A percentile compares a stretch with the other conserved stretches of the same genome.
Conservation (phyloP, 2,113 vertebrate species). For the Embiotoca jacksoni region DNA sequence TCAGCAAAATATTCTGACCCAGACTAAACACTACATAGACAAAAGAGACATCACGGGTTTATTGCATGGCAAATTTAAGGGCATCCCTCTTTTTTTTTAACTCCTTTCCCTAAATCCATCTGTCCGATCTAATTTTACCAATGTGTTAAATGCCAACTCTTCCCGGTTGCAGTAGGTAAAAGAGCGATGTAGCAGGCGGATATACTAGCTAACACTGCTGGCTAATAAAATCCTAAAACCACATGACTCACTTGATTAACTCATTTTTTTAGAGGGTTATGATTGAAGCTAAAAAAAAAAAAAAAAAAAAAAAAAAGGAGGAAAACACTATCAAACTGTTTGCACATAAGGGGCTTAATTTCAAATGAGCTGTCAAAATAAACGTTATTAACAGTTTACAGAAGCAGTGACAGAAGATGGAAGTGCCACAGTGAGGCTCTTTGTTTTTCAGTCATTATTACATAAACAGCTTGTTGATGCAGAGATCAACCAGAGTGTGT, state of each 20-base stretch:
- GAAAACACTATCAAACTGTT: background rate
- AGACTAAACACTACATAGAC: slow-evolving; percentile 51
- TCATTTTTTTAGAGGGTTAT: too few relatives aligned
- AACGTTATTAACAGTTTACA: background rate
- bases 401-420: background rate
- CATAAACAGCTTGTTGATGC: slow-evolving; percentile 50
- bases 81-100: background rate
- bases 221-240: background rate
- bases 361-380: slow-evolving; percentile 21
- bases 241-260: background rate
- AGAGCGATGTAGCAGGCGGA: too few relatives aligned
- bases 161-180: background rate
- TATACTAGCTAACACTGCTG: background rate
- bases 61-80: background rate
- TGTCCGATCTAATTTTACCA: background rate
- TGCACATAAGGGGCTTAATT: slow-evolving; percentile 7
- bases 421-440: slow-evolving; percentile 18
- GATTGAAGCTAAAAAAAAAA: too few relatives aligned
- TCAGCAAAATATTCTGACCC: slow-evolving; percentile 39
- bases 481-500: slow-evolving; percentile 41
- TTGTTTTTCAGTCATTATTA: slow-evolving; percentile 42
- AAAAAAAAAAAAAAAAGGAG: background rate
- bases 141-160: background rate
- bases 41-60: slow-evolving; percentile 10
- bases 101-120: background rate